phyloP scores from a whole-genome alignment of 2,888 invertebrate species.

The Luperina nickerlii region DNA sequence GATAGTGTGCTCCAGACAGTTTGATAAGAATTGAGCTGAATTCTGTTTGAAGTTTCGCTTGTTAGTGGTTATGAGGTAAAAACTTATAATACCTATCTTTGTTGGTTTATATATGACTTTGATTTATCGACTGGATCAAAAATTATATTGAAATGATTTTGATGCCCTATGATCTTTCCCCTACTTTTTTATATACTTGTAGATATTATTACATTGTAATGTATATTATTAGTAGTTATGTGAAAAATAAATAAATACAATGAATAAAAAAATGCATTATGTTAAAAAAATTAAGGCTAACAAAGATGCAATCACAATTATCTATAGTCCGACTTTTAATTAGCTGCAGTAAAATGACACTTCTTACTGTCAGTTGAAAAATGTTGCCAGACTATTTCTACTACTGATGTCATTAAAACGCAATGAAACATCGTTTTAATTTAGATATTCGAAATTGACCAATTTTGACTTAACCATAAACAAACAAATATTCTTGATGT shows the following conservation, averaged over 20 bases:
- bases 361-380: no score
- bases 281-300: neutral
- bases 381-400: no score
- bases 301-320: neutral
- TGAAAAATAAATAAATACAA: neutral
- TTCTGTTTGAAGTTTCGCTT: slow-evolving; percentile 22
- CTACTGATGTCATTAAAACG: no score
- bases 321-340: no score
- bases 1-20: slow-evolving; percentile 51
- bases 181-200: neutral
- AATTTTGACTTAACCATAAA: no score
- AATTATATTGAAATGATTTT: neutral
- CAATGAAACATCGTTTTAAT: no score
- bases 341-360: no score
- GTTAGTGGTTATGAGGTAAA: slow-evolving; percentile 11
- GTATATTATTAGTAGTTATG: neutral
- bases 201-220: no score
- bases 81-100: neutral
- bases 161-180: neutral
- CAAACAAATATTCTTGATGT: no score
- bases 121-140: neutral
- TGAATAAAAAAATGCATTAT: neutral
- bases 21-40: slow-evolving; percentile 48
- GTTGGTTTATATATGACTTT: neutral
- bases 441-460: no score